phyloP scores from a whole-genome alignment of 2,888 invertebrate genomes.

The Dynastes maya region DNA sequence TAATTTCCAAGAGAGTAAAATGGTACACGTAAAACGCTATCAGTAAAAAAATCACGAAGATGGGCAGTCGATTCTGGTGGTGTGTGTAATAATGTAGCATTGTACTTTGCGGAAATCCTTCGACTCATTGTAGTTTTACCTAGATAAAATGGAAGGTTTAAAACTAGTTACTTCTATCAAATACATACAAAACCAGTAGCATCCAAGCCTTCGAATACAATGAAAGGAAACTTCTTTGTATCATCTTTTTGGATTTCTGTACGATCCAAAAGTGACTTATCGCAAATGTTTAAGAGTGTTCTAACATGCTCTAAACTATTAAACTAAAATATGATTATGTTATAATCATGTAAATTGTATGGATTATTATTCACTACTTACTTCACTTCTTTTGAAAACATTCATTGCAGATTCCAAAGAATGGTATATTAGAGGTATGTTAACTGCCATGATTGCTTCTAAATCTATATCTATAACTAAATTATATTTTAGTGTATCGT shows the following conservation, averaged over 20 bases:
- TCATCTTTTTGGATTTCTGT: slow-evolving; percentile 16
- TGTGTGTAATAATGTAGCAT: slow-evolving; percentile 64
- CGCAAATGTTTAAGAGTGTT: slow-evolving; percentile 63
- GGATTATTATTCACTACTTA: slow-evolving; percentile 45
- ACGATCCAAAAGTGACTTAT: slow-evolving; percentile 53
- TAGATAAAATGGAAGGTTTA: slow-evolving; percentile 53
- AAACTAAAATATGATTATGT: slow-evolving; percentile 27
- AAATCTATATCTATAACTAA: not conserved
- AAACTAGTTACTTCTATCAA: not conserved
- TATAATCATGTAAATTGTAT: slow-evolving; percentile 8
- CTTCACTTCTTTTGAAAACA: slow-evolving; percentile 57
- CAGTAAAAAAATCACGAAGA: slow-evolving; percentile 66
- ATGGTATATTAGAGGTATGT: slow-evolving; percentile 54
- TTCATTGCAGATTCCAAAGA: slow-evolving; percentile 58
- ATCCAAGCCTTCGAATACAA: slow-evolving; percentile 71
- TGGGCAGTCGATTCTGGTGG: slow-evolving; percentile 67
- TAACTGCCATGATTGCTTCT: not conserved
- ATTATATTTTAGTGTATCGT: not conserved
- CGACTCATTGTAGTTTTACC: slow-evolving; percentile 69
- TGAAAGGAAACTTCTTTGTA: slow-evolving; percentile 65
- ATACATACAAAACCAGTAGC: slow-evolving; percentile 66
- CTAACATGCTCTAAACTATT: slow-evolving; percentile 56
- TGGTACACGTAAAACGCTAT: slow-evolving; percentile 65
- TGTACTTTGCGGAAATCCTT: slow-evolving; percentile 64
- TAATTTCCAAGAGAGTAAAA: slow-evolving; percentile 72